Evolutionary conservation across 2,888 invertebrate species (phyloP).

Genomic region (Pristionchus mayeri): DNA sequence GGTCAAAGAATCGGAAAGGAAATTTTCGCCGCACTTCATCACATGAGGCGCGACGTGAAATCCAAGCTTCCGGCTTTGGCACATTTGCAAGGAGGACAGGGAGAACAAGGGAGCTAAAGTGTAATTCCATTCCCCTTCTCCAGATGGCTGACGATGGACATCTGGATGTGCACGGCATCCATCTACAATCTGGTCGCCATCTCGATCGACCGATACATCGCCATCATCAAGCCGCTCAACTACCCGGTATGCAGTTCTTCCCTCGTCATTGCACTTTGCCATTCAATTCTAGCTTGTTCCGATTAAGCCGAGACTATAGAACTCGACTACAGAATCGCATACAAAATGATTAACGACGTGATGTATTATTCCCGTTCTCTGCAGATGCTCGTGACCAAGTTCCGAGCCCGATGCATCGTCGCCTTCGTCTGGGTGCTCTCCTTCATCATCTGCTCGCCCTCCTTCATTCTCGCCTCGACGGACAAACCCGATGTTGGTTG

Average conservation of each 20-base stretch:
- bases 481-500: constrained; percentile 57
- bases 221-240: constrained; percentile 94
- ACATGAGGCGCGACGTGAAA: too few relatives aligned
- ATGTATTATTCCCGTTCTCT: too few relatives aligned
- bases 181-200: constrained; percentile 96
- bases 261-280: too few relatives aligned
- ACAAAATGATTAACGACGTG: too few relatives aligned
- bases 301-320: background rate
- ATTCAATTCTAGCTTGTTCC: background rate
- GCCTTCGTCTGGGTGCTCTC: constrained; percentile 92
- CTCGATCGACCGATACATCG: constrained; percentile 90
- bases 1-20: background rate
- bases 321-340: too few relatives aligned
- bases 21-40: background rate
- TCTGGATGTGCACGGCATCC: constrained; percentile 98
- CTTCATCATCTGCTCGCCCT: constrained; percentile 96
- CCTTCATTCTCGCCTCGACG: constrained; percentile 81
- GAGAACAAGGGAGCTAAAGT: too few relatives aligned
- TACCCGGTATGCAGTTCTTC: constrained; percentile 88
- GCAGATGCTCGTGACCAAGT: constrained; percentile 83
- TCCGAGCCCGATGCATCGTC: constrained; percentile 74
- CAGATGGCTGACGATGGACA: constrained; percentile 93
- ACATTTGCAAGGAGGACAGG: background rate
- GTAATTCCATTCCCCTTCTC: background rate
- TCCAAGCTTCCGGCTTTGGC: background rate